Conservation (phyloP, 2,797 vertebrate species). For the Tapirus indicus region DNA sequence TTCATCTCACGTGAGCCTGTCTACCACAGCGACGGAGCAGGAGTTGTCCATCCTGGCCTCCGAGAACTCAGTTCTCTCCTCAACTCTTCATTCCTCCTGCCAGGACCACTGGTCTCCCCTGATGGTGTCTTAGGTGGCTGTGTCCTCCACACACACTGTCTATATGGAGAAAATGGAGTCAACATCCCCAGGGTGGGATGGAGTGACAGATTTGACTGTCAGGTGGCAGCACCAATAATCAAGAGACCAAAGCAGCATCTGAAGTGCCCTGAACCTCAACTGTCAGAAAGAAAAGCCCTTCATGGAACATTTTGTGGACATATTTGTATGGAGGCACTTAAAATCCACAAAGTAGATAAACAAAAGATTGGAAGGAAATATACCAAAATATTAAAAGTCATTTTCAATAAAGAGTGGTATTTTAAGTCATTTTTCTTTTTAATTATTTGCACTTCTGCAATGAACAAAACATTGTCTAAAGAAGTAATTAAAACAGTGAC, state of each 20-base stretch:
- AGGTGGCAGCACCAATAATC: slow-evolving; percentile 15
- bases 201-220: neutral
- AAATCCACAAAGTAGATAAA: neutral
- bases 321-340: neutral
- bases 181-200: neutral
- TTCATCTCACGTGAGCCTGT: rapidly evolving
- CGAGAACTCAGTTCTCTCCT: neutral
- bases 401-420: slow-evolving; percentile 24
- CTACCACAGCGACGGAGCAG: rapidly evolving
- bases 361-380: neutral
- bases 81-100: neutral
- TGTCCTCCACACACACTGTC: neutral
- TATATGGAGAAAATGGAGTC: neutral
- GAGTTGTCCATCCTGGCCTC: neutral
- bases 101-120: neutral
- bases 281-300: neutral
- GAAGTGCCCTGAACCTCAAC: neutral
- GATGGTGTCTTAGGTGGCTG: neutral
- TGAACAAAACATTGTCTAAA: neutral
- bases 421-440: slow-evolving; percentile 30
- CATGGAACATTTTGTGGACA: neutral
- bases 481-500: neutral
- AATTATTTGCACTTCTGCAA: neutral
- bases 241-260: neutral
- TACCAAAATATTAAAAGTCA: slow-evolving; percentile 7